phyloP scores from a whole-genome alignment of 2,888 invertebrate species.

The Odontomyia ornata region DNA sequence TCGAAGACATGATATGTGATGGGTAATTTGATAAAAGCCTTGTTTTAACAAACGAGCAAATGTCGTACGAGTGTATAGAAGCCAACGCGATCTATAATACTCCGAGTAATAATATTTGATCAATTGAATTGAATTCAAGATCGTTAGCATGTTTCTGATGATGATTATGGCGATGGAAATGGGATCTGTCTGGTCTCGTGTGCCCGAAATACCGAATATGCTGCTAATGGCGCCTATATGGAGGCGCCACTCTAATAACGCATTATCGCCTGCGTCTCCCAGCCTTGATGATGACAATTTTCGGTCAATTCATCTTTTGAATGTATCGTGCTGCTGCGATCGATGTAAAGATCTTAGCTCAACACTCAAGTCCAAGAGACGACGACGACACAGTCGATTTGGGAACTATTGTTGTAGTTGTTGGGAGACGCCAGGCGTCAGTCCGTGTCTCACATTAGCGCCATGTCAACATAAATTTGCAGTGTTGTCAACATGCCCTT shows the following conservation, averaged over 20 bases:
- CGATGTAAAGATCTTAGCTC: neutral
- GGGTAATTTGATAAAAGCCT: slow-evolving; percentile 22
- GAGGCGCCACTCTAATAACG: slow-evolving; percentile 35
- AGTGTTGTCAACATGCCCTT: slow-evolving; percentile 13
- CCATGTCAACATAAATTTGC: neutral
- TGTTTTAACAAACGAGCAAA: slow-evolving; percentile 25
- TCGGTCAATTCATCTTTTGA: slow-evolving; percentile 35
- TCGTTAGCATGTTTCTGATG: slow-evolving; percentile 18
- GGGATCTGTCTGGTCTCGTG: neutral
- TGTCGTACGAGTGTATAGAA: slow-evolving; percentile 21
- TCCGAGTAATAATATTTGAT: neutral
- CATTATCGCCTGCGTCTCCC: slow-evolving; percentile 11
- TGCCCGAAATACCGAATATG: neutral
- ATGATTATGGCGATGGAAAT: neutral
- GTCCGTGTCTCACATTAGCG: slow-evolving; percentile 9
- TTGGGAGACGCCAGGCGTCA: neutral
- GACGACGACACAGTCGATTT: neutral
- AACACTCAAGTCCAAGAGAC: neutral
- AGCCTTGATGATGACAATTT: slow-evolving; percentile 22
- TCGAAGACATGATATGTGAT: neutral
- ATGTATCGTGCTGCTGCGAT: neutral
- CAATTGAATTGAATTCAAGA: slow-evolving; percentile 31
- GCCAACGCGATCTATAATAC: neutral
- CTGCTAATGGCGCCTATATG: slow-evolving; percentile 7
- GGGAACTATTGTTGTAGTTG: neutral